Conservation (phyloP, 2,797 vertebrate species). For the Bufotes viridis region DNA sequence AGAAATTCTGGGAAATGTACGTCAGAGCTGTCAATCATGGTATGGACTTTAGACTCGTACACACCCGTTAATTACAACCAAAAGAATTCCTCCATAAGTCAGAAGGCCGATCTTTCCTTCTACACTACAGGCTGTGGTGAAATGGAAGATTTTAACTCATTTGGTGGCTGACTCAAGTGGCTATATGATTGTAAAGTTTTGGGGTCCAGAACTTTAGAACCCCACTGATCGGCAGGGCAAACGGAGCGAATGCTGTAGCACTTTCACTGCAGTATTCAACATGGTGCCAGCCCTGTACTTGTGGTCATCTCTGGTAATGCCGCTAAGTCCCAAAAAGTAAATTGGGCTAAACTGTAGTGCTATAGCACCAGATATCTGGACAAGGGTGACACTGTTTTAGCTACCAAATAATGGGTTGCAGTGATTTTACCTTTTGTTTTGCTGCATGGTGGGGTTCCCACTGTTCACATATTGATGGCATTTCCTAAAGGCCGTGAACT, state of each 20-base stretch:
- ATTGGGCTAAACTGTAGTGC: not conserved
- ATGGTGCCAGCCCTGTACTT: too few relatives aligned
- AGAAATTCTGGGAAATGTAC: not conserved
- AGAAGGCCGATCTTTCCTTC: not conserved
- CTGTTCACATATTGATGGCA: too few relatives aligned
- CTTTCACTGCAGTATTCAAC: not conserved
- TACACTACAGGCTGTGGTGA: not conserved
- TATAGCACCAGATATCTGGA: not conserved
- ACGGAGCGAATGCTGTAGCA: not conserved
- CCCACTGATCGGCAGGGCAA: not conserved
- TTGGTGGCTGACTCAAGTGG: too few relatives aligned
- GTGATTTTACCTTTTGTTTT: too few relatives aligned
- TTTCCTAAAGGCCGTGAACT: too few relatives aligned
- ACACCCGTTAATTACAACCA: conserved; percentile 1
- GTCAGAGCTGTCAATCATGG: not conserved
- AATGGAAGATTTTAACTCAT: not conserved
- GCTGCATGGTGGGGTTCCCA: too few relatives aligned
- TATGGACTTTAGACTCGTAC: not conserved
- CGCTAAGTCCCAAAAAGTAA: not conserved
- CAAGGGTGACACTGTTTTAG: not conserved
- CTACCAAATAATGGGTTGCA: too few relatives aligned
- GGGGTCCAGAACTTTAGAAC: not conserved
- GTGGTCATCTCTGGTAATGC: not conserved
- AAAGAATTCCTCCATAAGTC: not conserved
- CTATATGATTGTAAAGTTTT: not conserved